These are phyloP conservation scores for Deladenus siricidicola DNA, from an alignment of 2,888 invertebrate species.

Conservation along the genomic window DNA sequence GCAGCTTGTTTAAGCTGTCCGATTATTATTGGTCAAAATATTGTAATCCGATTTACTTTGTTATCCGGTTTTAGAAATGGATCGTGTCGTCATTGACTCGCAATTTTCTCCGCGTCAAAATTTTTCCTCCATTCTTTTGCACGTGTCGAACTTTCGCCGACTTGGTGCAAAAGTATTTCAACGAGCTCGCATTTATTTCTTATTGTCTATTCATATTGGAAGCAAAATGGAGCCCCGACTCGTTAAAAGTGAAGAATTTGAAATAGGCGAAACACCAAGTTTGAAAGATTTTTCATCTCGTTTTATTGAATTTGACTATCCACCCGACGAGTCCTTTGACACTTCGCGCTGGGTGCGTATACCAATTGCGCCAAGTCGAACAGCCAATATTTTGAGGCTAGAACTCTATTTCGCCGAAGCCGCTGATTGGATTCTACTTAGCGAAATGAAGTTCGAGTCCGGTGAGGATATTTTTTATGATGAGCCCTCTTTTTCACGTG, in stretches of 20 bases:
- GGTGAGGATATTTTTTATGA: conserved; percentile 11
- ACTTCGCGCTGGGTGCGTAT: conserved; percentile 71
- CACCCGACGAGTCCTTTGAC: conserved; percentile 34
- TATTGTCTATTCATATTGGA: conserved; percentile 61
- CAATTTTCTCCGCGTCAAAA: too few relatives aligned
- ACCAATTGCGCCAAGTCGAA: conserved; percentile 67
- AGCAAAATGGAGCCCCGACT: conserved; percentile 57
- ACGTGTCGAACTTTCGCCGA: conserved; percentile 12
- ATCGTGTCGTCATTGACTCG: too few relatives aligned
- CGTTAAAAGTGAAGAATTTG: conserved; percentile 7
- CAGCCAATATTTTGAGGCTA: conserved; percentile 67
- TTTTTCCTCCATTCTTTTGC: conserved; percentile 71
- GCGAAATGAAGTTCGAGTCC: conserved; percentile 42
- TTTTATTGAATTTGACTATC: conserved; percentile 31
- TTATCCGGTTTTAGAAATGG: too few relatives aligned
- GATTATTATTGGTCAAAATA: too few relatives aligned
- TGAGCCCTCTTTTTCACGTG: too few relatives aligned
- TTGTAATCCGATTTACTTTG: too few relatives aligned
- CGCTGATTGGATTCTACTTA: conserved; percentile 43
- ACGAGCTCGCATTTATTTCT: conserved; percentile 5
- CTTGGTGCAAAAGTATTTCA: conserved; percentile 14
- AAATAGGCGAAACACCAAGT: too few relatives aligned
- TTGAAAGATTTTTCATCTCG: conserved; percentile 26
- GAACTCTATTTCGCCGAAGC: conserved; percentile 29
- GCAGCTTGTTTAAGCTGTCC: background rate